These are phyloP conservation scores for Molossus alvarezi DNA, from an alignment of 2,797 vertebrate species.

Conservation along the genomic window DNA sequence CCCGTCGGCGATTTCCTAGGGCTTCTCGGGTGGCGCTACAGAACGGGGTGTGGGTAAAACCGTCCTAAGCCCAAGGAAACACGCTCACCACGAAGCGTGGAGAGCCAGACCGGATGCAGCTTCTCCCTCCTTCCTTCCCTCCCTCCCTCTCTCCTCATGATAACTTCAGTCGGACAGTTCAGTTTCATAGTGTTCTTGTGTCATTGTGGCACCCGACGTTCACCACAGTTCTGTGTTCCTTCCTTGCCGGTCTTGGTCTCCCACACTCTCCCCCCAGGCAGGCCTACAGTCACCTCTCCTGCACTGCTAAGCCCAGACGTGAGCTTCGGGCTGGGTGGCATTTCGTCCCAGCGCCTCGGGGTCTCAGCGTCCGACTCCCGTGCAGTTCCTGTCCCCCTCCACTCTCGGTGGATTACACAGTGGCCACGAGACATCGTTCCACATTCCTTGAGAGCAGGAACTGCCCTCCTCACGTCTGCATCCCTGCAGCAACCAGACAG, in stretches of 20 bases:
- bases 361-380: rapidly evolving
- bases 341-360: neutral
- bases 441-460: neutral
- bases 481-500: neutral
- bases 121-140: too few species aligned
- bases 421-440: too few species aligned
- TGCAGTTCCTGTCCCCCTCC: neutral
- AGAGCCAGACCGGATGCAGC: neutral
- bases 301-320: neutral
- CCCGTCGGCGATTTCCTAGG: neutral
- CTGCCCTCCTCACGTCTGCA: neutral
- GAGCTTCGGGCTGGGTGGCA: neutral
- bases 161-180: neutral
- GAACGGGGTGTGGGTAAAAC: neutral
- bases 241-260: neutral
- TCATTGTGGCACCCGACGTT: neutral
- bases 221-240: neutral
- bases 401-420: neutral
- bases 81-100: neutral
- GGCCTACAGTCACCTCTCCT: rapidly evolving
- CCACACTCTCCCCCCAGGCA: neutral
- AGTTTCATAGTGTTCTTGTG: neutral
- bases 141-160: neutral
- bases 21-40: neutral
- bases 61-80: neutral